Conservation (phyloP, 2,113 vertebrate genomes). For the Rhadina sibilatrix region DNA sequence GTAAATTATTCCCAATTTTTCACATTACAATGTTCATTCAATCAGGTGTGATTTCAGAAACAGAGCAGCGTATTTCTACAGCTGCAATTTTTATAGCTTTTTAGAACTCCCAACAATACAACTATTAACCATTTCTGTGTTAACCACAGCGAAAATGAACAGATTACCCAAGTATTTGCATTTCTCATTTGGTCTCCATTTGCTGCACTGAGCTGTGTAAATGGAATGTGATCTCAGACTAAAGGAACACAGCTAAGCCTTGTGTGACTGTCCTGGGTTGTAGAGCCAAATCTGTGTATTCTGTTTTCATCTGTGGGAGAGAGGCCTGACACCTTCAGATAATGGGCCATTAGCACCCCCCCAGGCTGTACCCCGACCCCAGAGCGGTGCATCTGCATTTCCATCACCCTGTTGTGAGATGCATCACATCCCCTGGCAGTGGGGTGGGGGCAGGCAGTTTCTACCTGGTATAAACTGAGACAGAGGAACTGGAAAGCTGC, state of each 20-base stretch:
- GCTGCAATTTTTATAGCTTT: not conserved
- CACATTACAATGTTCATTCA: not conserved
- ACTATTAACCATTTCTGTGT: not conserved
- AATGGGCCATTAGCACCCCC: too few relatives aligned
- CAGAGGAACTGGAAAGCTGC: too few relatives aligned
- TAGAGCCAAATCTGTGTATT: too few relatives aligned
- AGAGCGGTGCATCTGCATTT: too few relatives aligned
- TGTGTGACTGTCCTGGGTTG: too few relatives aligned
- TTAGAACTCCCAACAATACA: not conserved
- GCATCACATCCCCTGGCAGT: too few relatives aligned
- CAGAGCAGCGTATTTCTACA: not conserved
- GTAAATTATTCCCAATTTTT: not conserved
- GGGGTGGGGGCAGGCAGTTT: too few relatives aligned
- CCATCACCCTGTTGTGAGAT: too few relatives aligned
- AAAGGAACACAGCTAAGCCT: not conserved
- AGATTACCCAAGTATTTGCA: not conserved
- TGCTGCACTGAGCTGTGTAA: not conserved
- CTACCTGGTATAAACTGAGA: too few relatives aligned
- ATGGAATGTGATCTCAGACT: not conserved
- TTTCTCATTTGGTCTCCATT: not conserved
- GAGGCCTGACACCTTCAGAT: too few relatives aligned
- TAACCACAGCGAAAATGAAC: not conserved
- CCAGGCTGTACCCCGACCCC: too few relatives aligned
- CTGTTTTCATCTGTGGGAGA: too few relatives aligned
- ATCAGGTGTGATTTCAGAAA: not conserved